These are phyloP conservation scores for Thunnus thynnus DNA, from an alignment of 2,113 vertebrate genomes.

Conservation along the genomic window DNA sequence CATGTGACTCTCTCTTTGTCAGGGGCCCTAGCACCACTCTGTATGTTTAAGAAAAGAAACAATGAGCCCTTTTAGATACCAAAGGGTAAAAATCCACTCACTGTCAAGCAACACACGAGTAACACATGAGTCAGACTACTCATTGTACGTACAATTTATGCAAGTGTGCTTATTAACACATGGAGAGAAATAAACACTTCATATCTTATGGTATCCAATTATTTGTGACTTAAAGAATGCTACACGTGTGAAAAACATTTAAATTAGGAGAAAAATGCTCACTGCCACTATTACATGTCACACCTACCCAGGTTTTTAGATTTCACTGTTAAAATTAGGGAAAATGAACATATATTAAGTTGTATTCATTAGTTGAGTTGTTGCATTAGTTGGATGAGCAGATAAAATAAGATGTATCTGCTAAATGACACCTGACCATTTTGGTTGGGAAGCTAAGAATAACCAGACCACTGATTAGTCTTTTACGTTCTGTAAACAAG, in stretches of 20 bases:
- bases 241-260: too few species aligned
- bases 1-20: slow-evolving; percentile 56
- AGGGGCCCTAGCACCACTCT: neutral
- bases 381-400: neutral
- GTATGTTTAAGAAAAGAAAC: slow-evolving; percentile 43
- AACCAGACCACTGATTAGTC: neutral
- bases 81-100: slow-evolving; percentile 17
- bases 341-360: neutral
- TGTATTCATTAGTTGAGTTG: neutral
- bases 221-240: too few species aligned
- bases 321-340: too few species aligned
- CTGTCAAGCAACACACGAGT: neutral
- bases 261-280: too few species aligned
- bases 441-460: neutral
- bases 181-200: too few species aligned
- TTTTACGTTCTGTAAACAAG: neutral
- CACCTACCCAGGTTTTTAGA: too few species aligned
- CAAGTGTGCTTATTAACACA: too few species aligned
- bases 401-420: neutral
- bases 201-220: too few species aligned
- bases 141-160: too few species aligned
- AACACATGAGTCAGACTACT: neutral
- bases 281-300: too few species aligned
- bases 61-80: slow-evolving; percentile 41
- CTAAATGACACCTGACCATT: neutral